phyloP scores from a whole-genome alignment of 2,797 vertebrate genomes.

The Coilia nasus region DNA sequence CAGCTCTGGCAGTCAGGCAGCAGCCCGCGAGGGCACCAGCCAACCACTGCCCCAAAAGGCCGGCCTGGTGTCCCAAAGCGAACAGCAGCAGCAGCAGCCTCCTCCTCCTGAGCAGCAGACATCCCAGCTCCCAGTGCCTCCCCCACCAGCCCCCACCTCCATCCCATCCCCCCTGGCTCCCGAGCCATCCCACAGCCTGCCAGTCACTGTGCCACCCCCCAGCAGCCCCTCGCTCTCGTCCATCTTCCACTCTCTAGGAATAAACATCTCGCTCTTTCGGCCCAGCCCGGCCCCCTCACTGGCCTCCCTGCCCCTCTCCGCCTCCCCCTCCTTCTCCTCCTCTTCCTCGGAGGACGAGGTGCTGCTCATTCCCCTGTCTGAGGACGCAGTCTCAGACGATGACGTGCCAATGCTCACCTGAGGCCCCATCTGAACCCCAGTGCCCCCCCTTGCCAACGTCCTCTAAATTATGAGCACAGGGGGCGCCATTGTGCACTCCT shows the following conservation, averaged over 20 bases:
- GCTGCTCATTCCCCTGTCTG: constrained; percentile 84
- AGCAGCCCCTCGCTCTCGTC: constrained; percentile 77
- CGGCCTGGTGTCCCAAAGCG: constrained; percentile 62
- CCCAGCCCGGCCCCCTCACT: constrained; percentile 58
- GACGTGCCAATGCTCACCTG: constrained; percentile 81
- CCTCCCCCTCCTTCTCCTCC: constrained; percentile 70
- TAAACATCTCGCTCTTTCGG: constrained; percentile 75
- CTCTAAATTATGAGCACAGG: constrained; percentile 65
- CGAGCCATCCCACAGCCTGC: constrained; percentile 53
- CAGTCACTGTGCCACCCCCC: constrained; percentile 43
- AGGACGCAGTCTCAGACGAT: constrained; percentile 76
- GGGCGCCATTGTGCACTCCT: constrained; percentile 56
- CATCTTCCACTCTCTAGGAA: constrained; percentile 75
- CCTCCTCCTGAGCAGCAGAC: background rate
- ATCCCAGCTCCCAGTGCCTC: constrained; percentile 12
- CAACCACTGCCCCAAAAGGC: constrained; percentile 76
- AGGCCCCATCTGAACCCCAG: constrained; percentile 37
- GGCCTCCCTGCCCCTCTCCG: constrained; percentile 67
- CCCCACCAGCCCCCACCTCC: constrained; percentile 28
- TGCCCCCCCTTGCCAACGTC: constrained; percentile 34
- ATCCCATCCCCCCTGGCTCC: constrained; percentile 54
- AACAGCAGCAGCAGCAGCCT: constrained; percentile 52
- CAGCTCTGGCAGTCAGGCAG: constrained; percentile 51
- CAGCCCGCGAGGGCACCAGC: constrained; percentile 64
- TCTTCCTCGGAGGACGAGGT: constrained; percentile 84